Base-by-base conservation (phyloP, 1,140 invertebrate species). In the Bombus waltoni region DNA sequence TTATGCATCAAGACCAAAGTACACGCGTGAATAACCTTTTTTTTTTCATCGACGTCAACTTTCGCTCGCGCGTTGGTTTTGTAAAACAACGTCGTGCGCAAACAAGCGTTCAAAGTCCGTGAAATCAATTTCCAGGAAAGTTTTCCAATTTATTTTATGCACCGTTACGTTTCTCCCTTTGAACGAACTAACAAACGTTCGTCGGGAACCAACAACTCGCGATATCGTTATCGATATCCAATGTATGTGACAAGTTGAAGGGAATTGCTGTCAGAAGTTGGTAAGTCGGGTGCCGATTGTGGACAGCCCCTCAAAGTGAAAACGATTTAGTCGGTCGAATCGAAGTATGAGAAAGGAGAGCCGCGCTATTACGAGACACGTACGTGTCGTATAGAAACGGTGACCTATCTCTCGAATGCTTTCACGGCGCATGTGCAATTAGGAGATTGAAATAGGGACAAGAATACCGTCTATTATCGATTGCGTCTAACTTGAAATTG, bases 371-470 rank as follows among this genome's bases (percentile, higher is more conserved):
- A 38, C 79, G 28, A 53, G 47, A 53, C 47, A 22, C 47, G 47
- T 53, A 53, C 47, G 47, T 53, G 57, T 59, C 47, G 59, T 35
- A 38, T 59, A n/a, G 71, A 80, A 88, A 81, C 83, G 80, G 83
- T 89, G 79, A 88, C 83, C 83, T 44, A 66, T 75, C 83, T 76
- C 35, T 40, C 44, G 65, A 32, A 57, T n/a, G 62, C 53, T 57
- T 22, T 59, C 81, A 22, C 25, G 13, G 79, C 70, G 80, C 80
- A 79, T 75, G 75, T 80, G 87, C 87, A 79, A 88, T 88, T 70
- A 78, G 72, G 59, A n/a, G 10, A 70, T 18, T 35, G 73, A 32
- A 47, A 53, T 62, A 25, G 25, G 53, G 42, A 35, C 40, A 42
- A 77, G 76, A 68, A 42, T 83, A 78, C 65, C 82, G 47, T 38